phyloP scores from a whole-genome alignment of 2,797 vertebrate genomes.

The Delichon dasypus region DNA sequence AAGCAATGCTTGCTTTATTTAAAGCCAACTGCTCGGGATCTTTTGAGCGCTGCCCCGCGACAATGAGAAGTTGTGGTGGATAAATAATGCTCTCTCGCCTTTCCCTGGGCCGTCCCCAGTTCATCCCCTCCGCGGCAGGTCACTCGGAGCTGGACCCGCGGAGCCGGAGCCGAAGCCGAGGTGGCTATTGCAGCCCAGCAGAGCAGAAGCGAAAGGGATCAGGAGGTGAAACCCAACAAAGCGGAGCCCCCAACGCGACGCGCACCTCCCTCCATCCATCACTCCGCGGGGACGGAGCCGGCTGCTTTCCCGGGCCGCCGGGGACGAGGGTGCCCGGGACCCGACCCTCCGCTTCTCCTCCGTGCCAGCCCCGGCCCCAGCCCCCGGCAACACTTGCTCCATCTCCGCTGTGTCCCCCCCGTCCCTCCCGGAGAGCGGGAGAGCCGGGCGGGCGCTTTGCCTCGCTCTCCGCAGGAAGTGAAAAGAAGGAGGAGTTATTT shows the following conservation, averaged over 20 bases:
- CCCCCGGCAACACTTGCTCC: neutral
- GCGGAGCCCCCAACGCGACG: neutral
- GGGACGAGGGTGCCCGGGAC: too few relatives aligned
- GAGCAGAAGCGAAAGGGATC: constrained; percentile 67
- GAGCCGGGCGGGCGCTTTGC: neutral
- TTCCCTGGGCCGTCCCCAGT: neutral
- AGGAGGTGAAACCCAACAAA: constrained; percentile 55
- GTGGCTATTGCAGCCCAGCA: constrained; percentile 35
- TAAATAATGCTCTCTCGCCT: neutral
- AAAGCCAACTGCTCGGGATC: constrained; percentile 2
- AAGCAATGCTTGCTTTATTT: constrained; percentile 63
- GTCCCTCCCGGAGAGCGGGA: neutral
- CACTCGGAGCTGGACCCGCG: constrained; percentile 10
- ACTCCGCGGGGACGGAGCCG: neutral
- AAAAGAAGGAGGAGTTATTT: constrained; percentile 34
- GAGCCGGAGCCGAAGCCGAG: neutral
- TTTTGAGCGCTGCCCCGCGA: constrained; percentile 1
- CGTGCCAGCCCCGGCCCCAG: too few relatives aligned
- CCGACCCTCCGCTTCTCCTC: too few relatives aligned
- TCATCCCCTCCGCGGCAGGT: neutral
- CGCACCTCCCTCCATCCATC: constrained; percentile 39
- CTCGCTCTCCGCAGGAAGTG: neutral
- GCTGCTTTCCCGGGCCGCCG: neutral
- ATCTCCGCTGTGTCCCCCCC: neutral
- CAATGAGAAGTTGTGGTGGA: neutral